Evolutionary conservation across 1,140 invertebrate genomes (phyloP), one percentile per base, ranked within the genome.

Genomic region (Bombus fervidus): DNA sequence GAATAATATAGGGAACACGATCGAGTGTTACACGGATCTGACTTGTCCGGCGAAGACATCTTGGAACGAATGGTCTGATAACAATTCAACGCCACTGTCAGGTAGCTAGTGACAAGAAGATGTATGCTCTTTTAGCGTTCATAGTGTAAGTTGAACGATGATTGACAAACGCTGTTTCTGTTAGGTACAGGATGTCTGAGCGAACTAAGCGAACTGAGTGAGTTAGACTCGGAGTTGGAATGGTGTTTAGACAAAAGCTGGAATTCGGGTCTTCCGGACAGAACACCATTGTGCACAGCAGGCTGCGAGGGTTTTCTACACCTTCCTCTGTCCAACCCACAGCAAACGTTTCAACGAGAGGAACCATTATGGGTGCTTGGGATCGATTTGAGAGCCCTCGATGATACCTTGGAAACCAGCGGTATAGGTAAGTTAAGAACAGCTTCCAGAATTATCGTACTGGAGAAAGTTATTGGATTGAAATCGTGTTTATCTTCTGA

Each of bases 211-310:
- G 94, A 95, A 71, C 85, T 95, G 13, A 91, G 92, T 68, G 94
- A 94, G 80, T 76, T 95, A 43, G 93, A 94, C 25, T 92, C 91
- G 1, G 94, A 95, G 66, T 68, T 95, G 15, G 94, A 95, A 75
- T 95, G 94, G 94, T 95, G 94, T 81, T 86, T 95, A 77, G 94
- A 95, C 59, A 91, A 88, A 69, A 93, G 92, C 39, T 95, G 93
- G 94, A 93, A 94, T 18, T 79, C 87, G 5, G 93, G 93, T 10
- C 91, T 95, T 8, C 95, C 95, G 1, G 93, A 95, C 39, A 94
- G 93, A 87, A 95, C 95, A 28, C 93, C 95, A n/a, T 89, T 95
- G 22, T 95, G 95, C 72, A 95, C 94, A 31, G 92, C 94, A n/a
- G 93, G 92, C 0, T 95, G 95, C 88, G 94, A 94, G 62, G 93